A percentile compares a stretch with the other conserved stretches of the same genome.
phyloP scores from a whole-genome alignment of 2,888 invertebrate genomes.

The Xestia ashworthii region DNA sequence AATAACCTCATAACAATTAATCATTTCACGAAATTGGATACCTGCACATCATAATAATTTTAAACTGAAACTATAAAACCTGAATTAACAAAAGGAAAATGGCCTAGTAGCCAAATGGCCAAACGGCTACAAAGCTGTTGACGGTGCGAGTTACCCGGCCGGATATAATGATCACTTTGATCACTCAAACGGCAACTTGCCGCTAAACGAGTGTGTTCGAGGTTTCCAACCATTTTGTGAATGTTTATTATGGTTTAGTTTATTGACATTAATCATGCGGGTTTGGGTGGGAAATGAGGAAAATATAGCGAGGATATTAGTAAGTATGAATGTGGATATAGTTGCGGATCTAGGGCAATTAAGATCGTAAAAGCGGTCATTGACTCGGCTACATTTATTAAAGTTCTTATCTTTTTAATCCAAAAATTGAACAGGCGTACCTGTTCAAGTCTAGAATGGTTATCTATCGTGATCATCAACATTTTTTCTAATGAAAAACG shows the following conservation, averaged over 20 bases:
- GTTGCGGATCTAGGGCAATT: too few species aligned
- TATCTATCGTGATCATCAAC: too few species aligned
- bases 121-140: constrained; percentile 60
- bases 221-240: constrained; percentile 53
- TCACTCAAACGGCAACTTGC: constrained; percentile 67
- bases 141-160: constrained; percentile 68
- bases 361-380: too few species aligned
- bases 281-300: not conserved
- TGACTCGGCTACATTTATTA: too few species aligned
- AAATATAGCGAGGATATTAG: too few species aligned
- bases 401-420: too few species aligned
- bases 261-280: not conserved
- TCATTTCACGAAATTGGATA: not conserved
- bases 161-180: constrained; percentile 77
- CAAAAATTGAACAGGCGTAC: too few species aligned
- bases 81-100: constrained; percentile 40
- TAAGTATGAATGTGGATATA: too few species aligned
- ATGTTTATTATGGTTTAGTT: constrained; percentile 37
- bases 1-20: not conserved
- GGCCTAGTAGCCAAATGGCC: constrained; percentile 37
- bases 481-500: too few species aligned
- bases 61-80: constrained; percentile 27
- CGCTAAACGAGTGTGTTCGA: constrained; percentile 48
- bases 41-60: constrained; percentile 1
- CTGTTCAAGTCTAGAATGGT: too few species aligned